phyloP scores from a whole-genome alignment of 2,888 invertebrate species.

The Amblyteles armatorius region DNA sequence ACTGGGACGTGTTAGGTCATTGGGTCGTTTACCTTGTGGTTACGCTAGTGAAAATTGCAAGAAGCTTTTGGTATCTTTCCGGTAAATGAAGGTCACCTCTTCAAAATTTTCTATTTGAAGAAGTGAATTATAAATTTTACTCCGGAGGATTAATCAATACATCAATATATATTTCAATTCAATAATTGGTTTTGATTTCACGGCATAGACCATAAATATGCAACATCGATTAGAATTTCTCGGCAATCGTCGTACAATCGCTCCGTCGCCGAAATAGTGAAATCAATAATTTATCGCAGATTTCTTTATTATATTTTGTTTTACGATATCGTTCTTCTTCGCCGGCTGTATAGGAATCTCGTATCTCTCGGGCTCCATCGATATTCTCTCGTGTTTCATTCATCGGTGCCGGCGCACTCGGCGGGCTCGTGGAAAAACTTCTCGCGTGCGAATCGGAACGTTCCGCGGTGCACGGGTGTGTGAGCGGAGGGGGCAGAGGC shows the following conservation, averaged over 20 bases:
- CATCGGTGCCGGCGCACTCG: slow-evolving; percentile 16
- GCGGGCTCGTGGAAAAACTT: slow-evolving; percentile 51
- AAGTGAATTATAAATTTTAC: neutral
- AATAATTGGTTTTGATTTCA: neutral
- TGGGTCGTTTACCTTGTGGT: too few relatives aligned
- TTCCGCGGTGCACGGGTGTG: slow-evolving; percentile 5
- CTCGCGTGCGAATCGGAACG: slow-evolving; percentile 59
- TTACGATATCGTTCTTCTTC: neutral
- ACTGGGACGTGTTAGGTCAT: too few relatives aligned
- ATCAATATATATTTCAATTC: too few relatives aligned
- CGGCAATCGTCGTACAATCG: neutral
- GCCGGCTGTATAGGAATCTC: neutral
- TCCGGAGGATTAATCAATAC: too few relatives aligned
- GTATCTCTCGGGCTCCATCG: neutral
- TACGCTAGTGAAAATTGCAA: neutral
- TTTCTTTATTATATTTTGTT: neutral
- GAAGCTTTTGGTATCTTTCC: neutral
- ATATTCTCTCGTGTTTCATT: slow-evolving; percentile 43
- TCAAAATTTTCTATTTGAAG: neutral
- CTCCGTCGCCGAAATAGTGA: neutral
- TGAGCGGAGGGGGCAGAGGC: neutral
- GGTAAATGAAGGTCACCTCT: neutral
- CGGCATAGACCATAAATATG: neutral
- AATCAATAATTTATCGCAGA: neutral
- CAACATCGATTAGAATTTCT: neutral